Conservation (phyloP, 2,113 vertebrate species). For the Isichthys henryi region DNA sequence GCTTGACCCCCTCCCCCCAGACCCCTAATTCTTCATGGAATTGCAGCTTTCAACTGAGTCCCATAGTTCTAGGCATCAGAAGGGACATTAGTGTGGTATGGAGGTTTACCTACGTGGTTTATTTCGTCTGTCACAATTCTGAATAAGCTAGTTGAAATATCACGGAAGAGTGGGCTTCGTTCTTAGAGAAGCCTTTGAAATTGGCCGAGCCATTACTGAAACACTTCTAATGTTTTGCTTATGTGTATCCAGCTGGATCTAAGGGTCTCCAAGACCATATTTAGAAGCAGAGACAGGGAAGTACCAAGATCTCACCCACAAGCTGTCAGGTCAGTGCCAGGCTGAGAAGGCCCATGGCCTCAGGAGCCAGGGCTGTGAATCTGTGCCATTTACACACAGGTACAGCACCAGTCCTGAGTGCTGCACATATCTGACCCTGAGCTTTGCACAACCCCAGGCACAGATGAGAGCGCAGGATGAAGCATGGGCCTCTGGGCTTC, state of each 20-base stretch:
- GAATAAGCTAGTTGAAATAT: conserved; percentile 1
- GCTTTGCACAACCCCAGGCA: background rate
- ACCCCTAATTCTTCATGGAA: background rate
- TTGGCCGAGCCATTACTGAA: background rate
- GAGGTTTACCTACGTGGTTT: background rate
- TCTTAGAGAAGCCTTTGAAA: background rate
- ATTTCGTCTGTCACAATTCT: background rate
- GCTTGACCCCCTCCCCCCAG: background rate
- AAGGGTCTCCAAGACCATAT: background rate
- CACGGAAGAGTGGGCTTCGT: background rate
- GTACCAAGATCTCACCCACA: background rate
- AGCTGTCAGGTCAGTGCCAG: background rate
- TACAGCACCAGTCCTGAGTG: background rate
- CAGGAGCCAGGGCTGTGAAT: background rate
- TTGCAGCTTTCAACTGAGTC: background rate
- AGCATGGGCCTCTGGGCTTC: background rate
- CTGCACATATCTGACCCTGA: background rate
- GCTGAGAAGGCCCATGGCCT: background rate
- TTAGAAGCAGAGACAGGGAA: background rate
- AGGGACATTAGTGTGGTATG: background rate
- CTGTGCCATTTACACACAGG: background rate
- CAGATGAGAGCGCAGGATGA: background rate
- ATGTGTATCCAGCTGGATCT: background rate
- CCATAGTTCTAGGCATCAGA: background rate
- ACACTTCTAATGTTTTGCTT: conserved; percentile 10